phyloP scores from a whole-genome alignment of 2,888 invertebrate species.

The Lithophane socia region DNA sequence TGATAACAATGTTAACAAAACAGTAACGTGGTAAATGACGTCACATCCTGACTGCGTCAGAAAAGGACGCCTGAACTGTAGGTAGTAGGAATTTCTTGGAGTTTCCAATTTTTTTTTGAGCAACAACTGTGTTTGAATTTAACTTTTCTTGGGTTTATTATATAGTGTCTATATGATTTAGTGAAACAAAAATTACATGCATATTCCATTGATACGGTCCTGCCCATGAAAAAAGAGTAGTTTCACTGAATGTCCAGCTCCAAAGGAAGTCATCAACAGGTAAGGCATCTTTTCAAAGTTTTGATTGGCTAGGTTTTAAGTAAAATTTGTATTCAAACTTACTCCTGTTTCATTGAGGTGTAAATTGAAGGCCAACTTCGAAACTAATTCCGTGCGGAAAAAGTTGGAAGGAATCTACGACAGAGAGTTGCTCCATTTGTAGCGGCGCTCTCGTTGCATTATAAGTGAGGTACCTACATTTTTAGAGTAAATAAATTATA shows the following conservation, averaged over 20 bases:
- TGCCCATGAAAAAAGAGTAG: not conserved
- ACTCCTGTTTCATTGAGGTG: constrained; percentile 78
- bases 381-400: constrained; percentile 75
- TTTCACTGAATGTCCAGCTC: not conserved
- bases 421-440: constrained; percentile 43
- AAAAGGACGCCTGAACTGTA: too few relatives aligned
- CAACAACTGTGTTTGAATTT: too few relatives aligned
- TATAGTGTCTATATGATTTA: too few relatives aligned
- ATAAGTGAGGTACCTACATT: not conserved
- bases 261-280: constrained; percentile 69
- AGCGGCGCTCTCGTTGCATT: not conserved
- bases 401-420: constrained; percentile 69
- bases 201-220: not conserved
- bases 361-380: constrained; percentile 80
- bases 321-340: constrained; percentile 81
- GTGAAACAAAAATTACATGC: too few relatives aligned
- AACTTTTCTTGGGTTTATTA: too few relatives aligned
- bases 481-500: not conserved
- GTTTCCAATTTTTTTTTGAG: too few relatives aligned
- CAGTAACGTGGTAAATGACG: too few relatives aligned
- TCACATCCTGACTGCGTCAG: too few relatives aligned
- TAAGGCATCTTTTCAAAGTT: constrained; percentile 73
- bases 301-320: constrained; percentile 79
- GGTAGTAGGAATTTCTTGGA: too few relatives aligned
- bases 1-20: too few relatives aligned